Evolutionary conservation across 2,888 invertebrate genomes (phyloP), one percentile per base, ranked within the genome.

Genomic region (Phortica okadai): DNA sequence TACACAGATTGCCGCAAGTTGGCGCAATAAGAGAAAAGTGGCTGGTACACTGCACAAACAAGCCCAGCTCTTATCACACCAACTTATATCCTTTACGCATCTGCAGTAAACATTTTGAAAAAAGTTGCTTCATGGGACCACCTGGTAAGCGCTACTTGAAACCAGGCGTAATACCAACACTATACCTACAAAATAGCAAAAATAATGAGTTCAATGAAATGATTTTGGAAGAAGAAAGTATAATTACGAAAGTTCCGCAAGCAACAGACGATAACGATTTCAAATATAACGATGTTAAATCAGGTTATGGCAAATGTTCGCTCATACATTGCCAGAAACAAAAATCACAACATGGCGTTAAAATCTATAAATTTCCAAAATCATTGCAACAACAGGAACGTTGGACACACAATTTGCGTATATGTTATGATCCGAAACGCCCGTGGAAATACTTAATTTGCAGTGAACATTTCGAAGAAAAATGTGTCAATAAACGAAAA

Each of bases 371-470:
- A 74, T 88, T 86, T 41, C 86, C 86, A 16, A 81, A 82, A 6
- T 82, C 86, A 3, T 75, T 45, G 1, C 76, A 76, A 6, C 74
- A 86, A n/a, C 87, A 86, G 64, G 78, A 82, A 64, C 83, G 78
- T 0, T 86, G 86, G 86, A 82, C 83, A 81, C 87, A 88, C 72
- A 86, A 86, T 45, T 76, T 86, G 41, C 80, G 82, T 6, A 84
- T 86, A 6, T 76, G 76, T 5, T 88, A 85, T 62, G 86, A 88
- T 44, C 85, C 85, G 6, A 74, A 78, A 2, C 79, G 83, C 0
- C 87, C 89, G 16, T 88, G 89, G 83, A 88, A 88, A 67, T 87
- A 82, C 2, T 82, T 86, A 79, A 87, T 86, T 21, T 86, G 86
- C 58, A 85, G 88, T 74, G 88, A 73, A 1, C 86, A 86, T 50